Percentiles rank a stretch among this genome's conserved stretches.
phyloP scores from a whole-genome alignment of 1,140 invertebrate species.

The Aphidius gifuensis region DNA sequence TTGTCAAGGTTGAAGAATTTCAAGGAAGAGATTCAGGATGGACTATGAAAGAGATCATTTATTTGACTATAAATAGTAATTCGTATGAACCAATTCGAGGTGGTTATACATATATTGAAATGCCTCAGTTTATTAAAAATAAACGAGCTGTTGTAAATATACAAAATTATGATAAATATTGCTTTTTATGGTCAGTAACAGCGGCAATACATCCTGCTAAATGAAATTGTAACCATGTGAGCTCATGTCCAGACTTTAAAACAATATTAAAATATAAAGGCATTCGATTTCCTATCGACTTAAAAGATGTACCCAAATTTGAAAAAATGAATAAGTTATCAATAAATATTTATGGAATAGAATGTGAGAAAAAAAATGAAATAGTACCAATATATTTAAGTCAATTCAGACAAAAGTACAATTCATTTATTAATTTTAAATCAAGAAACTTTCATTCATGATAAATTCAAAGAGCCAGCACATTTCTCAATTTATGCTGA shows the following conservation, averaged over 20 bases:
- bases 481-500: constrained; percentile 42
- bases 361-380: not conserved
- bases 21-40: constrained; percentile 27
- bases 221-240: not conserved
- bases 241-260: constrained; percentile 17
- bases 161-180: constrained; percentile 16
- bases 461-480: constrained; percentile 31
- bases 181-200: constrained; percentile 24
- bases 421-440: not conserved
- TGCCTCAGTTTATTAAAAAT: constrained; percentile 23
- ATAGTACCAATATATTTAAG: constrained; percentile 1
- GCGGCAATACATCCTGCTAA: constrained; percentile 16
- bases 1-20: constrained; percentile 25
- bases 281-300: constrained; percentile 24
- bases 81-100: constrained; percentile 24
- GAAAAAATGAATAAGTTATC: constrained; percentile 27
- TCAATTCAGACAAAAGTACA: not conserved
- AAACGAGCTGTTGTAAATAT: constrained; percentile 29
- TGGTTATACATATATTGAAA: constrained; percentile 23
- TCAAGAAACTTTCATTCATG: constrained; percentile 34
- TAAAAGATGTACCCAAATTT: constrained; percentile 21
- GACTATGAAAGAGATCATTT: constrained; percentile 25
- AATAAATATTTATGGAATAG: constrained; percentile 18
- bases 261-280: constrained; percentile 16
- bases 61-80: constrained; percentile 27